Evolutionary conservation across 2,888 invertebrate species (phyloP).

Genomic region (Apoda limacodes): DNA sequence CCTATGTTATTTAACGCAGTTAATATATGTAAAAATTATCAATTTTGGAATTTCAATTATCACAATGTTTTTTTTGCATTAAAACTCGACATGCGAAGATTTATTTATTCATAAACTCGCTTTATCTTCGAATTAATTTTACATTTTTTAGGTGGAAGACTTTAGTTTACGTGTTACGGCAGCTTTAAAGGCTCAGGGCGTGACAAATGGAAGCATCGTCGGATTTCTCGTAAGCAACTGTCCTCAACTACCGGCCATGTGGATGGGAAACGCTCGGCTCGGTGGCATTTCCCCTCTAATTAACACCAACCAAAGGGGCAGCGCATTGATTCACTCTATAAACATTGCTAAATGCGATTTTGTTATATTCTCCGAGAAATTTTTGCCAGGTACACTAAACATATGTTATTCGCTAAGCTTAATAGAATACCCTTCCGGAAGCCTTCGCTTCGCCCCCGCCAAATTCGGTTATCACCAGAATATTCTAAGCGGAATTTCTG

Average conservation of each 20-base stretch:
- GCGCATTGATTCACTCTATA: slow-evolving; percentile 89
- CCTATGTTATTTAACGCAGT: no score
- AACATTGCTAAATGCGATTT: slow-evolving; percentile 87
- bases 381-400: slow-evolving; percentile 76
- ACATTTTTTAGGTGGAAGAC: slow-evolving; percentile 91
- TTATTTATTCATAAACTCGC: no score
- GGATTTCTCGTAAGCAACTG: slow-evolving; percentile 92
- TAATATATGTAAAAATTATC: no score
- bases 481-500: no score
- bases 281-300: slow-evolving; percentile 90
- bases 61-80: no score
- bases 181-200: slow-evolving; percentile 81
- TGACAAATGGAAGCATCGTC: slow-evolving; percentile 88
- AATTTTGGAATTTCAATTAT: no score
- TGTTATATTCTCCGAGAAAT: slow-evolving; percentile 83
- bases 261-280: slow-evolving; percentile 93
- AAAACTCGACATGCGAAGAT: no score
- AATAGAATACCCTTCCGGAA: no score
- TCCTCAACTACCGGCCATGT: slow-evolving; percentile 90
- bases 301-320: slow-evolving; percentile 90
- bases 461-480: no score
- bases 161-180: slow-evolving; percentile 88
- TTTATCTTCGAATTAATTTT: no score
- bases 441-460: no score
- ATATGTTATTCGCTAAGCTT: no score